A percentile compares a stretch with the other conserved stretches of the same genome.
Conservation (phyloP, 2,113 vertebrate species). For the Holacanthus passer region DNA sequence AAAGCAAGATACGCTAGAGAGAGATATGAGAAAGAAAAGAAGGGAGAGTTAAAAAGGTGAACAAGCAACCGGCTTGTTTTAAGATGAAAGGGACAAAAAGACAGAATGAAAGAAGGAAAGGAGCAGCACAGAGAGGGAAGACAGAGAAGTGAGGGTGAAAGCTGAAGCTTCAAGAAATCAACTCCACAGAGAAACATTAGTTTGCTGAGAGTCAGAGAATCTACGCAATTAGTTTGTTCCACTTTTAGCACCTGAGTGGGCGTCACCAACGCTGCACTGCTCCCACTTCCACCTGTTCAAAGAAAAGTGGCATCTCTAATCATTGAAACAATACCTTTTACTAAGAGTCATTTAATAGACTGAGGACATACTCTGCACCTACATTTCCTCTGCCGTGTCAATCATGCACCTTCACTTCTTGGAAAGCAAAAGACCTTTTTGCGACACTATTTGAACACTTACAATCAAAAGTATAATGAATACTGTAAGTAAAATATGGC, state of each 20-base stretch:
- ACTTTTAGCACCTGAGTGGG: constrained; percentile 71
- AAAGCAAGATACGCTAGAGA: constrained; percentile 83
- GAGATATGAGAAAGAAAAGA: constrained; percentile 53
- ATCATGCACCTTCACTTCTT: too few relatives aligned
- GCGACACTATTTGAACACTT: background rate
- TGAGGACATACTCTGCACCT: background rate
- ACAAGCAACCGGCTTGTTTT: background rate
- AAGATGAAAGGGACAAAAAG: background rate
- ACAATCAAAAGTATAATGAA: background rate
- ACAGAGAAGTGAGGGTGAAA: constrained; percentile 18
- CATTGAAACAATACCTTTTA: constrained; percentile 17
- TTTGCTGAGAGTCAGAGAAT: constrained; percentile 28
- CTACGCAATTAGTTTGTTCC: constrained; percentile 56
- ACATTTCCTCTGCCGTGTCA: background rate
- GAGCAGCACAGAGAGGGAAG: background rate
- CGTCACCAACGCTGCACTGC: constrained; percentile 49
- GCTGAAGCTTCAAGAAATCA: constrained; percentile 44
- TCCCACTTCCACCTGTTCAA: constrained; percentile 68
- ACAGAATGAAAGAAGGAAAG: background rate
- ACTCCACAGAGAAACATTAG: constrained; percentile 49
- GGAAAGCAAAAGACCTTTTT: too few relatives aligned
- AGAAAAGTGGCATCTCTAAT: constrained; percentile 69
- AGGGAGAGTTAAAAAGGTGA: constrained; percentile 30
- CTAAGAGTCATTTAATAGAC: background rate
- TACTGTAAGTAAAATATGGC: background rate